A percentile compares a stretch with the other conserved stretches of the same genome.
Evolutionary conservation across 2,888 invertebrate species (phyloP).

Genomic region (Cephus sareptanus): DNA sequence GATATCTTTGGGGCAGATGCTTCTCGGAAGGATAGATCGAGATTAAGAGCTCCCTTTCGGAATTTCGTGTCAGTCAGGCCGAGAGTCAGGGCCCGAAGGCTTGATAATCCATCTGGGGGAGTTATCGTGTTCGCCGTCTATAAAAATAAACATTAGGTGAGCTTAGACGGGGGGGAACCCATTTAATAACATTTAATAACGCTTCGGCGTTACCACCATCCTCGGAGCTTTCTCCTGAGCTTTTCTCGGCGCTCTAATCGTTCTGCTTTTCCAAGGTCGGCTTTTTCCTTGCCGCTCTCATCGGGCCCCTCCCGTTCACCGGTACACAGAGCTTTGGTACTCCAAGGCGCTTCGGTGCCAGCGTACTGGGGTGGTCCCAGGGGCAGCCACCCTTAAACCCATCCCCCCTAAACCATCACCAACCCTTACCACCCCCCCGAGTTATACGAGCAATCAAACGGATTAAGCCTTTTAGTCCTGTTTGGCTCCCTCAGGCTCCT

Average conservation of each 20-base stretch:
- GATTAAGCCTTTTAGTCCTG: slow-evolving; percentile 42
- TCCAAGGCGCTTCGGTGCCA: slow-evolving; percentile 25
- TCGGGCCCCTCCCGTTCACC: too few relatives aligned
- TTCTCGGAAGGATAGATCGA: background rate
- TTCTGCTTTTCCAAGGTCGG: too few relatives aligned
- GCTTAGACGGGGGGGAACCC: slow-evolving; percentile 33
- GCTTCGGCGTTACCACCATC: too few relatives aligned
- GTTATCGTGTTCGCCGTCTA: slow-evolving; percentile 48
- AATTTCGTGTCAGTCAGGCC: slow-evolving; percentile 57
- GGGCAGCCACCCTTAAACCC: background rate
- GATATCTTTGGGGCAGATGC: background rate
- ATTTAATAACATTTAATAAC: slow-evolving; percentile 55
- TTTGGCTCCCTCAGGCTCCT: background rate
- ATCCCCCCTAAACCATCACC: background rate
- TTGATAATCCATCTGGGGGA: slow-evolving; percentile 46
- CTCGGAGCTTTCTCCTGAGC: too few relatives aligned
- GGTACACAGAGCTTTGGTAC: too few relatives aligned
- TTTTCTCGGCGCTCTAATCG: too few relatives aligned
- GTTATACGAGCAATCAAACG: slow-evolving; percentile 39
- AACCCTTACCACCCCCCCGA: slow-evolving; percentile 10
- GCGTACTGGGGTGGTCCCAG: slow-evolving; percentile 34
- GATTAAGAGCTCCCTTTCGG: slow-evolving; percentile 60
- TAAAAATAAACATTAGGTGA: slow-evolving; percentile 47
- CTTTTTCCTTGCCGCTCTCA: too few relatives aligned
- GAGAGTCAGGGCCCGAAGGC: slow-evolving; percentile 11